A percentile compares a stretch with the other conserved stretches of the same genome.
These are phyloP conservation scores for Amazona vittata DNA, from an alignment of 2,113 vertebrate species.

Conservation along the genomic window DNA sequence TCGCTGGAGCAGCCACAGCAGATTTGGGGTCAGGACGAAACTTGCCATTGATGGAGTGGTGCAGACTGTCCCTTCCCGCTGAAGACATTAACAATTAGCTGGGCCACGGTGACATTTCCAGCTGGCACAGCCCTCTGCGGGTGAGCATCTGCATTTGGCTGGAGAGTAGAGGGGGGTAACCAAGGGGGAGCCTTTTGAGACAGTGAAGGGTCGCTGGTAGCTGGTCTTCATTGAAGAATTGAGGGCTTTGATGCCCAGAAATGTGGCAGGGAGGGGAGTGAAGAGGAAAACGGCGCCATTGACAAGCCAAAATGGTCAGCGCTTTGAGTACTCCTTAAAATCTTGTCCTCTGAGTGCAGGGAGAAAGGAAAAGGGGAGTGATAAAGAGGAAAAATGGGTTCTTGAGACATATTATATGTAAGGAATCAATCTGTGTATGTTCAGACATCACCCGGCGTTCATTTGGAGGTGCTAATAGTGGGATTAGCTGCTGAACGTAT, in stretches of 20 bases:
- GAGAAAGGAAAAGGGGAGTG: neutral
- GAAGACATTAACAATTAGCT: neutral
- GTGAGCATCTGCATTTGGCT: neutral
- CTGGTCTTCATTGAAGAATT: neutral
- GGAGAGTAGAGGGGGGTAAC: neutral
- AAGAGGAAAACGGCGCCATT: neutral
- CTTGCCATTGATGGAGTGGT: neutral
- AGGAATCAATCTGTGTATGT: neutral
- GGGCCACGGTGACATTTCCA: neutral
- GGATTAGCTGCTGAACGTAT: neutral
- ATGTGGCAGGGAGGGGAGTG: neutral
- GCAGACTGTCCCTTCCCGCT: neutral
- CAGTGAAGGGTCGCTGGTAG: neutral
- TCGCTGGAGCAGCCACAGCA: rapidly evolving
- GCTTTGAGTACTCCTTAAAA: neutral
- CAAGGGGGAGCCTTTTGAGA: neutral
- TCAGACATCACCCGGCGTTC: neutral
- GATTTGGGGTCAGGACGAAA: neutral
- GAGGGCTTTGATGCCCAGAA: neutral
- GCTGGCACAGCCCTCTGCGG: neutral
- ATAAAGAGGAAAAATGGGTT: neutral
- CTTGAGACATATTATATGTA: neutral
- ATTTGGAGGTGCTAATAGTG: neutral
- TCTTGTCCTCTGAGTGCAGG: neutral
- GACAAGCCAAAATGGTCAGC: neutral